Conservation (phyloP, 2,113 vertebrate species). For the Zosterops borbonicus region DNA sequence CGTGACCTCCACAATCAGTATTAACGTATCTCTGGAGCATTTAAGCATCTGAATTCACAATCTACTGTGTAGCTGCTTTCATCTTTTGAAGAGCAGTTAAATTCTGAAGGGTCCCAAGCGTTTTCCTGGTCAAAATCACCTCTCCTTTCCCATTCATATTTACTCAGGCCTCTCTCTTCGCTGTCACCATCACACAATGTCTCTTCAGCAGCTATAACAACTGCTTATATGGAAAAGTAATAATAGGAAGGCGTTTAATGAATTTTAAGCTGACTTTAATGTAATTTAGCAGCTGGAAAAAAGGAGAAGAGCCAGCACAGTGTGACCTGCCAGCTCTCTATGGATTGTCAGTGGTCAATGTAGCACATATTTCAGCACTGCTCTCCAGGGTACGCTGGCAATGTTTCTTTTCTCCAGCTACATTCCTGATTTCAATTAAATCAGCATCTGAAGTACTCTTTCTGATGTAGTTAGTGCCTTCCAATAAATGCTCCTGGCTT, state of each 20-base stretch:
- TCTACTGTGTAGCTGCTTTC: constrained; percentile 6
- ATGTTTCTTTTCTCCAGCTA: constrained; percentile 46
- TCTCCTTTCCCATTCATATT: constrained; percentile 46
- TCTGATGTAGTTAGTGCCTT: constrained; percentile 45
- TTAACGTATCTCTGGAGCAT: constrained; percentile 28
- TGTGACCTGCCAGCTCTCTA: constrained; percentile 59
- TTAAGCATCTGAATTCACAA: constrained; percentile 12
- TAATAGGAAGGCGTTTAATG: constrained; percentile 58
- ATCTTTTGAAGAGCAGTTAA: constrained; percentile 47
- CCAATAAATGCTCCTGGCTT: constrained; percentile 36
- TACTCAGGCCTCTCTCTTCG: constrained; percentile 18
- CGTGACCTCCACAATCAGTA: neutral
- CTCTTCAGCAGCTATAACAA: constrained; percentile 44
- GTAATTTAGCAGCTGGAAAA: constrained; percentile 62
- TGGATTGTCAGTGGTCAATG: constrained; percentile 55
- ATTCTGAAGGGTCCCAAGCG: constrained; percentile 51
- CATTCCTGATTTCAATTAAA: constrained; percentile 54
- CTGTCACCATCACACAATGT: constrained; percentile 26
- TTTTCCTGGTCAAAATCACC: constrained; percentile 39
- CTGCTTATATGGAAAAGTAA: constrained; percentile 53
- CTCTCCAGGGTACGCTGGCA: constrained; percentile 9
- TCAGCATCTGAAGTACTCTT: constrained; percentile 43
- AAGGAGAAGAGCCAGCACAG: constrained; percentile 38
- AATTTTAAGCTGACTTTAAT: constrained; percentile 67
- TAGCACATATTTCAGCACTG: constrained; percentile 36